phyloP scores from a whole-genome alignment of 2,113 vertebrate genomes.

The Limnothrissa miodon region DNA sequence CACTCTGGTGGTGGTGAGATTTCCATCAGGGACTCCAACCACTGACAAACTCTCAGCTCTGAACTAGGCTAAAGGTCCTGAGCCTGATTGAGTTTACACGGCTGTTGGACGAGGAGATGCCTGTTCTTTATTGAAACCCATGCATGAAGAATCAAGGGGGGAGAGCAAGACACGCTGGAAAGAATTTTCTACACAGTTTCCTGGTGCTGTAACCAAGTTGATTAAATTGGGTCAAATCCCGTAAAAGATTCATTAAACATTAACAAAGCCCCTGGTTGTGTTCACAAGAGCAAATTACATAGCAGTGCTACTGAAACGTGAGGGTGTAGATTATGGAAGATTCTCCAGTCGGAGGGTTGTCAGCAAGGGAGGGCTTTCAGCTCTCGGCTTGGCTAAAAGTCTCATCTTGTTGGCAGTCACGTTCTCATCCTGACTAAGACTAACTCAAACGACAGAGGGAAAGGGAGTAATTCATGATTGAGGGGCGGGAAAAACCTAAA shows the following conservation, averaged over 20 bases:
- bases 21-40: background rate
- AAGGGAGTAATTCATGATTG: constrained; percentile 19
- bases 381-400: background rate
- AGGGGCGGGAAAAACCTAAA: constrained; percentile 21
- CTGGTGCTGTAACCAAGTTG: constrained; percentile 19
- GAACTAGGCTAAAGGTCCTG: background rate
- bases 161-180: background rate
- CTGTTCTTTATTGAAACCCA: background rate
- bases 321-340: background rate
- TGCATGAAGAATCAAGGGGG: background rate
- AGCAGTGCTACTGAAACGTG: constrained; percentile 22
- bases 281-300: constrained; percentile 16
- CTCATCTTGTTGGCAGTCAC: background rate
- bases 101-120: constrained; percentile 1
- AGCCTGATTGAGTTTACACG: background rate
- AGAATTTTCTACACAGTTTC: constrained; percentile 6
- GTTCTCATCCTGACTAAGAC: background rate
- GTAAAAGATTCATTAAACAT: constrained; percentile 28
- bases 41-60: background rate
- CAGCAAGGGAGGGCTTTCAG: background rate
- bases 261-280: background rate
- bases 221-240: constrained; percentile 28
- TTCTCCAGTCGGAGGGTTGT: background rate
- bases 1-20: background rate
- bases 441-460: background rate